phyloP scores from a whole-genome alignment of 2,113 vertebrate genomes.

The Archilochus colubris region DNA sequence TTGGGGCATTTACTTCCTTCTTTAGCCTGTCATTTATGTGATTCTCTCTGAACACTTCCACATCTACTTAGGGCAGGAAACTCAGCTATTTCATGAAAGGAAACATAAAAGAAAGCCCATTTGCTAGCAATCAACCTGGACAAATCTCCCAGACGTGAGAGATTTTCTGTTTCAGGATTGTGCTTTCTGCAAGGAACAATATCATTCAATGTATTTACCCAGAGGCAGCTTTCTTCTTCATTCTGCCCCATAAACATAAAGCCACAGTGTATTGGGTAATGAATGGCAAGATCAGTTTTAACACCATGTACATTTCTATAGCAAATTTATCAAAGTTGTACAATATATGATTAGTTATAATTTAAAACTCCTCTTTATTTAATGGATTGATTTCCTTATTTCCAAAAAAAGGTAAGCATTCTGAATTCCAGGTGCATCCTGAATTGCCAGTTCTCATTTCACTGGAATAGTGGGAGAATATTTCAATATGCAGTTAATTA shows the following conservation, averaged over 20 bases:
- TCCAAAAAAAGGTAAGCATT: not conserved
- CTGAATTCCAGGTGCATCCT: not conserved
- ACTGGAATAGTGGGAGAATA: not conserved
- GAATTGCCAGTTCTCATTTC: not conserved
- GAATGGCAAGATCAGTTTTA: not conserved
- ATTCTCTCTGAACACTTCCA: not conserved
- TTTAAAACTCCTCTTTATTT: not conserved
- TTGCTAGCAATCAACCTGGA: not conserved
- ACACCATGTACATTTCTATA: not conserved
- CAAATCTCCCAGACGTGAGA: not conserved
- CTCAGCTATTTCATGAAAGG: not conserved
- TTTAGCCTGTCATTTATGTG: not conserved
- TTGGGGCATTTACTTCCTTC: not conserved
- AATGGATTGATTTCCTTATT: not conserved
- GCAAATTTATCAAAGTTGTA: not conserved
- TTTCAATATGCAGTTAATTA: fast-evolving
- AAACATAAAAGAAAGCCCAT: not conserved
- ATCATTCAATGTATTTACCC: not conserved
- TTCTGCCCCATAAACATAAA: not conserved
- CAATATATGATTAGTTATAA: not conserved
- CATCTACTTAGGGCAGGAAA: not conserved
- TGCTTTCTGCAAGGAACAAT: not conserved
- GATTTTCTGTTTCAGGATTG: not conserved
- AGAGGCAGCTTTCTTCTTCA: not conserved
- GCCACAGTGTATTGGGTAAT: not conserved